Percentiles rank a stretch among this genome's conserved stretches.
phyloP scores from a whole-genome alignment of 2,113 vertebrate genomes.

The Colinus virginianus region DNA sequence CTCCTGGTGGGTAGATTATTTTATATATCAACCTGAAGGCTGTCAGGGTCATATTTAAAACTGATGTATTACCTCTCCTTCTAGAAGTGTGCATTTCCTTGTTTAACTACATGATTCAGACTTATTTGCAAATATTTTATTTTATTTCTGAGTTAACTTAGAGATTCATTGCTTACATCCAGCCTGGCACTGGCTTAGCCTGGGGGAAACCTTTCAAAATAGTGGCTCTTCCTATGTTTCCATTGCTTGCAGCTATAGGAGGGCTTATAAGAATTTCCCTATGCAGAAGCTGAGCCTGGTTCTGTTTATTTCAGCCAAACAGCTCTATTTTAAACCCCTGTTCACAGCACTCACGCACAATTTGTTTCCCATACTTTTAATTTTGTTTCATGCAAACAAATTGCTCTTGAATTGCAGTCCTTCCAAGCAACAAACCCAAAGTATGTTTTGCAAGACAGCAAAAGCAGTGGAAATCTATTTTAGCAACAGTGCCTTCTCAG shows the following conservation, averaged over 20 bases:
- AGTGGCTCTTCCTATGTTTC: background rate
- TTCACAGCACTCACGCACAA: background rate
- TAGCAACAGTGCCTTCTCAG: background rate
- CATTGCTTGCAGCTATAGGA: background rate
- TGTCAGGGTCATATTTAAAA: background rate
- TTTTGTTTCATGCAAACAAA: background rate
- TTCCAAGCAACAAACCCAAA: accelerated
- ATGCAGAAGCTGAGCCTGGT: background rate
- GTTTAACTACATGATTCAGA: background rate
- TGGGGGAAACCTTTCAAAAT: background rate
- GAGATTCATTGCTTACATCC: background rate
- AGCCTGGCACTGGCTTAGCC: background rate
- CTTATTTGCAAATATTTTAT: background rate
- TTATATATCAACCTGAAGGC: background rate
- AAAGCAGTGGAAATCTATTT: background rate
- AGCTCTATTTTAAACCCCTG: background rate
- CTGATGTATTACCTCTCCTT: background rate
- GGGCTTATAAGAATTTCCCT: background rate
- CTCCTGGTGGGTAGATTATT: background rate
- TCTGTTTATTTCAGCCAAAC: background rate
- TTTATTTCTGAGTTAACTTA: background rate
- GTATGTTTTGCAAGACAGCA: background rate
- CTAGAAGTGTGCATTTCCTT: background rate
- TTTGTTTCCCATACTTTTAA: background rate
- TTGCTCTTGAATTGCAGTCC: background rate